Evolutionary conservation across 2,888 invertebrate genomes (phyloP).

Genomic region (Mongoloraphidia duomilia): DNA sequence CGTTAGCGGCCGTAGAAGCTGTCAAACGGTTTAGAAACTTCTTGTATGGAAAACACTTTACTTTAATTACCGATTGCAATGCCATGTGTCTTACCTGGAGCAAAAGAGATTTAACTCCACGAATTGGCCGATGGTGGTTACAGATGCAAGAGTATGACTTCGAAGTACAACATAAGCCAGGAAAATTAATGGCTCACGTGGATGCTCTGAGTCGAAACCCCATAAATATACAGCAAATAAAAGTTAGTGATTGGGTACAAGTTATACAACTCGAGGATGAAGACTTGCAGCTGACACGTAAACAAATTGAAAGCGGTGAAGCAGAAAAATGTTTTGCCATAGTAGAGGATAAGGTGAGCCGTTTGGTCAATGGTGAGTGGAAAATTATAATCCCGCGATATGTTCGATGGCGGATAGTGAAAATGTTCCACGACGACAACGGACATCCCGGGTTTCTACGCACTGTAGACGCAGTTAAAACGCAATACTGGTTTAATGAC

Average conservation of each 20-base stretch:
- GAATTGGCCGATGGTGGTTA: constrained; percentile 22
- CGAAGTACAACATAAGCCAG: constrained; percentile 18
- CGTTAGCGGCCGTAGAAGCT: constrained; percentile 10
- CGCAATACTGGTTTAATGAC: too few relatives aligned
- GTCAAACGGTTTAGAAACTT: constrained; percentile 5
- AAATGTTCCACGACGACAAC: too few relatives aligned
- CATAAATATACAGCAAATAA: background rate
- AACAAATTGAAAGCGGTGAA: background rate
- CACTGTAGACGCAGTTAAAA: too few relatives aligned
- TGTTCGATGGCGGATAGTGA: too few relatives aligned
- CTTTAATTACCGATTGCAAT: constrained; percentile 16
- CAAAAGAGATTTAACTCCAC: constrained; percentile 17
- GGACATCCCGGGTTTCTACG: too few relatives aligned
- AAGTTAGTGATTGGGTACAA: background rate
- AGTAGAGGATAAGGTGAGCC: background rate
- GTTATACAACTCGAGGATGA: background rate
- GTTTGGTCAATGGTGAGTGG: too few relatives aligned
- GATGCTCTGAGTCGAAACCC: too few relatives aligned
- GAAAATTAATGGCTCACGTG: constrained; percentile 20
- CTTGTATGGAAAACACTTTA: background rate
- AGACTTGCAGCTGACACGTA: background rate
- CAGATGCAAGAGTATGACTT: constrained; percentile 20
- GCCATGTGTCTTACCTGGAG: constrained; percentile 12
- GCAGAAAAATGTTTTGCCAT: background rate
- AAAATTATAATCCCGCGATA: too few relatives aligned